Conservation (phyloP, 2,888 invertebrate species). For the Matsumyia berberina region DNA sequence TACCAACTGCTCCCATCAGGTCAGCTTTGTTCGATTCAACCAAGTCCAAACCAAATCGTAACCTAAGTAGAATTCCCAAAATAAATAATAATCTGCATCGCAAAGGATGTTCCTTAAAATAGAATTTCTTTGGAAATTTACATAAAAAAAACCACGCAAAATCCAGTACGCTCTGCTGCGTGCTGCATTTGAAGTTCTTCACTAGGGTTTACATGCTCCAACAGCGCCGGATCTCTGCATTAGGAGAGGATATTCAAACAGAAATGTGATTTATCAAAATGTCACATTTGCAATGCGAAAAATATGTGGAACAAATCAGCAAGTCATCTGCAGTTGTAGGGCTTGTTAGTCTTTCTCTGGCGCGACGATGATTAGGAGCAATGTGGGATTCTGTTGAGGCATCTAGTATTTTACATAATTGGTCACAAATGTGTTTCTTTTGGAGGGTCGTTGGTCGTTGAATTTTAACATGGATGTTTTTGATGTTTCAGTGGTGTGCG, state of each 20-base stretch:
- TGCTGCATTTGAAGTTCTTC: conserved; percentile 13
- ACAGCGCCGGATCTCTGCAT: conserved; percentile 53
- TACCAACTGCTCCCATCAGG: no score
- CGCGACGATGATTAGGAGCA: not conserved
- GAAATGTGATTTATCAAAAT: conserved; percentile 70
- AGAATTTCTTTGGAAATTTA: conserved; percentile 60
- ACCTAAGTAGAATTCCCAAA: not conserved
- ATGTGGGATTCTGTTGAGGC: conserved; percentile 14
- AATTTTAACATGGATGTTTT: no score
- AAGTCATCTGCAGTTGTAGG: conserved; percentile 41
- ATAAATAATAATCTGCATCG: conserved; percentile 40
- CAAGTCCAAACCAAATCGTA: not conserved
- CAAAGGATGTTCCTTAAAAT: conserved; percentile 66
- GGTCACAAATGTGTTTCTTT: not conserved
- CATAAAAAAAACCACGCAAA: conserved; percentile 27
- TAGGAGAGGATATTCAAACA: conserved; percentile 48
- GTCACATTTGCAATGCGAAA: conserved; percentile 61
- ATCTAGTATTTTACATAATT: conserved; percentile 48
- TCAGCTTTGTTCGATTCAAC: not conserved
- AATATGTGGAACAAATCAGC: conserved; percentile 69
- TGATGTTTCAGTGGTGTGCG: no score
- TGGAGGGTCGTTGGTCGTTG: no score
- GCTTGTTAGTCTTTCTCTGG: conserved; percentile 36
- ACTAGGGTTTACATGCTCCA: conserved; percentile 14
- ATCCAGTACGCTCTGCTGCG: conserved; percentile 4